Evolutionary conservation across 2,113 vertebrate species (phyloP).

Genomic region (Orientallactaga bullata): DNA sequence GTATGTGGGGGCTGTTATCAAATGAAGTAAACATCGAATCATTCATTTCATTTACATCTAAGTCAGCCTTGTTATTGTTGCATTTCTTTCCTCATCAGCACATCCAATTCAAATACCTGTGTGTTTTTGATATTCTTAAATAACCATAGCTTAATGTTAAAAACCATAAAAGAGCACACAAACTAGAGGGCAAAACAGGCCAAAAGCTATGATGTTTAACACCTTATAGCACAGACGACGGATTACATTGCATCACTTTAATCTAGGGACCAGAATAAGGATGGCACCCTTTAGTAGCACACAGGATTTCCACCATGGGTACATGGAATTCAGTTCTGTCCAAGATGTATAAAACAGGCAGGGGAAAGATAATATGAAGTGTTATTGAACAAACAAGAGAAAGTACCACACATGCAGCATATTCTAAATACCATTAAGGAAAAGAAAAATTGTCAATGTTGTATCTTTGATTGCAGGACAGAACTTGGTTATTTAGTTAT

Average conservation of each 20-base stretch:
- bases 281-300: background rate
- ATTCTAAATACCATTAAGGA: background rate
- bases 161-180: background rate
- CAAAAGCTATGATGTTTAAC: background rate
- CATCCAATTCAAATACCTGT: background rate
- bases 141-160: background rate
- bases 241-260: background rate
- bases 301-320: background rate
- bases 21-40: background rate
- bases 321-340: background rate
- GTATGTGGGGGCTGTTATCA: background rate
- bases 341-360: background rate
- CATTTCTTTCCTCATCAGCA: background rate
- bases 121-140: background rate
- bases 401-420: background rate
- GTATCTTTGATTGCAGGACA: background rate
- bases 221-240: background rate
- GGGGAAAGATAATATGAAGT: background rate
- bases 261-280: background rate
- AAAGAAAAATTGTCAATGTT: background rate
- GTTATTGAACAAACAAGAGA: constrained; percentile 24
- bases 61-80: background rate
- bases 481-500: background rate
- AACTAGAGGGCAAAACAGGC: background rate
- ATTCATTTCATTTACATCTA: background rate